phyloP scores from a whole-genome alignment of 1,140 invertebrate genomes.

The Physella acuta region DNA sequence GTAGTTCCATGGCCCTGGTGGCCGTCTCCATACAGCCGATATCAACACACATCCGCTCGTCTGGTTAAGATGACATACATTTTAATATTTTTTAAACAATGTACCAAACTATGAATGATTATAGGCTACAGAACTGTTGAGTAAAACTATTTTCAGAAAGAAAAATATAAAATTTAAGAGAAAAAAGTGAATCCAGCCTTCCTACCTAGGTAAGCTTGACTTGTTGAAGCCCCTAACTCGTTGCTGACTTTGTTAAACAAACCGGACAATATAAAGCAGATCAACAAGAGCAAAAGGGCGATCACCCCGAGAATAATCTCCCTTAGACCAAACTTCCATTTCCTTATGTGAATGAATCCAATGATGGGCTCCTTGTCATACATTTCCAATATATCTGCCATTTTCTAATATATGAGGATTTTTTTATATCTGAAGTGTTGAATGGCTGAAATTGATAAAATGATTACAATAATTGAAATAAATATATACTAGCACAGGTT shows the following conservation, averaged over 20 bases:
- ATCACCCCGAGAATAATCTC: constrained; percentile 22
- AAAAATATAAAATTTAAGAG: too few species aligned
- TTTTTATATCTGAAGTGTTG: too few species aligned
- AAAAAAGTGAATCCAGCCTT: too few species aligned
- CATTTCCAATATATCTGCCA: constrained; percentile 30
- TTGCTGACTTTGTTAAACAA: constrained; percentile 19
- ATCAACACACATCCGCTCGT: constrained; percentile 25
- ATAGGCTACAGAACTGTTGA: not conserved
- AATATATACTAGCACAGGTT: too few species aligned
- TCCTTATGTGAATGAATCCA: constrained; percentile 1
- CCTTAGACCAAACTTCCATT: constrained; percentile 15
- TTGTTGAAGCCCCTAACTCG: not conserved
- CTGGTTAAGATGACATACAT: too few species aligned
- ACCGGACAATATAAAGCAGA: constrained; percentile 27
- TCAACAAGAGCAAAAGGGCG: constrained; percentile 1
- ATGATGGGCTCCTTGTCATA: constrained; percentile 30
- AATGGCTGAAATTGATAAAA: too few species aligned
- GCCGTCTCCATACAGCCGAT: constrained; percentile 42
- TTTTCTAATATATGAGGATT: too few species aligned
- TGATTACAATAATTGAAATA: too few species aligned
- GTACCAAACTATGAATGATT: not conserved
- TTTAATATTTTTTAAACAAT: not conserved
- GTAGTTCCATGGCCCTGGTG: constrained; percentile 39
- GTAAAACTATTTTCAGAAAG: too few species aligned
- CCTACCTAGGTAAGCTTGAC: constrained; percentile 4